Evolutionary conservation across 2,113 vertebrate genomes (phyloP), one percentile per base, ranked within the genome.

Genomic region (Heloderma charlesbogerti): DNA sequence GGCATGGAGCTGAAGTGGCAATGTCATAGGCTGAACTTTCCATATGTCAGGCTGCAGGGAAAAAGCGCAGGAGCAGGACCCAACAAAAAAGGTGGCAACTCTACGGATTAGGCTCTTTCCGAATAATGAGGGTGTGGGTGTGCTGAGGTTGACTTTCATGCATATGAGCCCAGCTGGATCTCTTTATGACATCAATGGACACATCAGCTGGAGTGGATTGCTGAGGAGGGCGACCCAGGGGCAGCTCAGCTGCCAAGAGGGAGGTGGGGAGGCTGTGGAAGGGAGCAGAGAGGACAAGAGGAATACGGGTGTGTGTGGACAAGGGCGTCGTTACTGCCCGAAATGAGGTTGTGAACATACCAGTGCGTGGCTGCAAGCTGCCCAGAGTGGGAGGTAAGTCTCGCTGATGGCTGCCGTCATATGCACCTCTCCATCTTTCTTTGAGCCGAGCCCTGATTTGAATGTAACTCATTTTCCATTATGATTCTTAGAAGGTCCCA

Each of bases 241-340:
- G 27, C 15, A 22, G 2, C 25, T 43, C 8, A 1, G 4, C 34
- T 8, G 18, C 2, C 79, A 34, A 25, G 77, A 54, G 45, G n/a
- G 45, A 27, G 4, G 74, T 12, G 29, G 66, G 43, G 51, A 31
- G 3, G 31, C 37, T 54, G 51, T 60, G 51, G 31, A 3, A 27
- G 54, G 0, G 0, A 10, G 25, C n/a, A 2, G 10, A n/a, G 25
- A 22, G 4, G 13, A 13, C 43, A 12, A 16, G 1, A 2, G 13
- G 8, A 12, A 18, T 34, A 7, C 60, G 12, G 3, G 1, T 6
- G 60, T 7, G 10, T 13, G 57, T 37, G 18, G 5, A 2, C 51
- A 88, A 63, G 31, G 7, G 25, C 27, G 2, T 12, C 37, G 13
- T 20, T 7, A 25, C 48, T 22, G 48, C 69, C 51, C 4, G 4